Evolutionary conservation across 92 coral and sea anemone genomes (phyloP).

Genomic region (Nematostella vectensis): DNA sequence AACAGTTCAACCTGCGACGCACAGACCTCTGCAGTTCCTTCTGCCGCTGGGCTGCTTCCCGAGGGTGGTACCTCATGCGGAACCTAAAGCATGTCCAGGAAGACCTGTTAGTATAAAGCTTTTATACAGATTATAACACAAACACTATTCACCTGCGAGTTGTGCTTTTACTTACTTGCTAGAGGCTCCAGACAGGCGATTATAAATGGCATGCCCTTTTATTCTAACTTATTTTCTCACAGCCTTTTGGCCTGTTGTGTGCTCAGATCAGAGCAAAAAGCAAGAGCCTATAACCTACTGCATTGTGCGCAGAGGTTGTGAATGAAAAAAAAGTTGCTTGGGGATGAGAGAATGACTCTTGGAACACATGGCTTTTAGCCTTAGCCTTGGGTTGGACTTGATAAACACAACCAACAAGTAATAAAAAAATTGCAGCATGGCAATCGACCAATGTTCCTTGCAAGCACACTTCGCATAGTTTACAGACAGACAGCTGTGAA

Average conservation of each 20-base stretch:
- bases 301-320: constrained; percentile 76
- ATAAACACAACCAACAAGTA: constrained; percentile 16
- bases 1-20: constrained; percentile 60
- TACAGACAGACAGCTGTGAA: constrained; percentile 52
- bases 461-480: constrained; percentile 1
- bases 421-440: constrained; percentile 2
- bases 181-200: neutral
- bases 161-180: neutral
- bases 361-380: constrained; percentile 19
- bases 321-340: constrained; percentile 17
- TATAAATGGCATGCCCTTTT: neutral
- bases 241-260: constrained; percentile 34
- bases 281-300: constrained; percentile 45
- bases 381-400: neutral
- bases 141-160: neutral
- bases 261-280: constrained; percentile 46
- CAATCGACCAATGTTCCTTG: constrained; percentile 21
- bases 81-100: constrained; percentile 51
- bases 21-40: constrained; percentile 80
- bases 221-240: neutral
- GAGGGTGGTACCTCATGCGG: constrained; percentile 78
- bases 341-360: constrained; percentile 5
- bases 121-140: no score
- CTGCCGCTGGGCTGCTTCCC: constrained; percentile 59
- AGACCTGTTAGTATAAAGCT: no score